phyloP scores from a whole-genome alignment of 1,140 invertebrate genomes.

The Coptotermes formosanus region DNA sequence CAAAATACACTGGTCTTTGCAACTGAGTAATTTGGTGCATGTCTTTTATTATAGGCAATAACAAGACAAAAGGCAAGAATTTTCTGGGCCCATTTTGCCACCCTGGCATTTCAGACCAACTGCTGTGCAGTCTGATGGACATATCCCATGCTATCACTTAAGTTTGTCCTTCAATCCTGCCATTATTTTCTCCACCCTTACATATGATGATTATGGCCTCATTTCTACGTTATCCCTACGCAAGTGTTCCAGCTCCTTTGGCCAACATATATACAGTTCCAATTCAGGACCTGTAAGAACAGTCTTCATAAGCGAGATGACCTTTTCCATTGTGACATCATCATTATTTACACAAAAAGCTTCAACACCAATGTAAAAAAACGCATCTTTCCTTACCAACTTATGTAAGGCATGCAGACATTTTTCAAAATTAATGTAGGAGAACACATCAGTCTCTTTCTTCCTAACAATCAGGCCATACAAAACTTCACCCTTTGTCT shows the following conservation, averaged over 20 bases:
- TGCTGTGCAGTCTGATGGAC: no score
- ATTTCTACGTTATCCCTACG: not conserved
- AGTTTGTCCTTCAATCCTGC: no score
- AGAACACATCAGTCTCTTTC: not conserved
- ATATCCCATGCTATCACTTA: no score
- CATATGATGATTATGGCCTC: no score
- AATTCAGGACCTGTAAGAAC: not conserved
- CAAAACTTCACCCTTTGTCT: not conserved
- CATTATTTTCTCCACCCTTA: no score
- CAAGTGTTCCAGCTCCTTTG: not conserved
- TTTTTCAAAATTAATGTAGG: conserved; percentile 13
- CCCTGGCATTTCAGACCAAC: no score
- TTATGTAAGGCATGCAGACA: not conserved
- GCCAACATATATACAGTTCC: not conserved
- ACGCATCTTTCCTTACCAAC: not conserved
- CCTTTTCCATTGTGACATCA: not conserved
- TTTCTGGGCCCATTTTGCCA: no score
- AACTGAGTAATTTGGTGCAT: no score
- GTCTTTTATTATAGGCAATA: no score
- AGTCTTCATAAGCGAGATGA: not conserved
- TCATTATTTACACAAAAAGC: not conserved
- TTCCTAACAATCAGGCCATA: not conserved
- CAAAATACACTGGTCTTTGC: no score
- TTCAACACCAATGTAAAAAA: not conserved
- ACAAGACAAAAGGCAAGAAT: no score